Evolutionary conservation across 2,797 vertebrate genomes (phyloP), one percentile per base, ranked within the genome.

Genomic region (Lophotriccus pileatus): DNA sequence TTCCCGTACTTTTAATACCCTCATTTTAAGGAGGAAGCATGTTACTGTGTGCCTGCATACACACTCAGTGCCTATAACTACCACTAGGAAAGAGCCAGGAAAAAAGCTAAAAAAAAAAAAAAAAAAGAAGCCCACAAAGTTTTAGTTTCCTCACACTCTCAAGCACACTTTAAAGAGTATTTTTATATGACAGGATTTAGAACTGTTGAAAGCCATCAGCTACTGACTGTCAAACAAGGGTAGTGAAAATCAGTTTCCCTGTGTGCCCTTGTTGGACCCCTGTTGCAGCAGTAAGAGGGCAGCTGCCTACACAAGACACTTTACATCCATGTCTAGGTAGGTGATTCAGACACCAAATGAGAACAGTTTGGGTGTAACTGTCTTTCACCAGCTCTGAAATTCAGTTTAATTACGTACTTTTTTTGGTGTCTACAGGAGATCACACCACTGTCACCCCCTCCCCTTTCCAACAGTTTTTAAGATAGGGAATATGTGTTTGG

Each of bases 121-220:
- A 47, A 47, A 24, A 49, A 49, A 49, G 25, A 49, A 49, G 0
- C 2, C 9, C 47, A 78, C 64, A 68, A 89, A 89, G 43, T 94
- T 93, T 93, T 80, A 50, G 30, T 85, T 94, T 82, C 36, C 79
- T 93, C 5, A 0, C 13, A 50, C 22, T 92, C 34, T 89, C 52
- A 64, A 93, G 53, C 6, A 94, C 37, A 49, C 8, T 84, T 93
- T 77, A 68, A 94, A 58, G n/a, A 58, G 16, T 50, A 50, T 55
- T 92, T 94, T 94, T 89, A 83, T 89, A 68, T 21, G 60, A 39
- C 32, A 87, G 64, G 24, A 80, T 92, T 93, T 92, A 92, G n/a
- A 36, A 74, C 49, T 72, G 41, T 64, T 95, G 92, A 92, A 95
- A 95, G 63, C 34, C 41, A 81, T 80, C 79, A 89, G 30, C 68